These are phyloP conservation scores for Huso huso DNA, from an alignment of 2,797 vertebrate genomes.

Conservation along the genomic window DNA sequence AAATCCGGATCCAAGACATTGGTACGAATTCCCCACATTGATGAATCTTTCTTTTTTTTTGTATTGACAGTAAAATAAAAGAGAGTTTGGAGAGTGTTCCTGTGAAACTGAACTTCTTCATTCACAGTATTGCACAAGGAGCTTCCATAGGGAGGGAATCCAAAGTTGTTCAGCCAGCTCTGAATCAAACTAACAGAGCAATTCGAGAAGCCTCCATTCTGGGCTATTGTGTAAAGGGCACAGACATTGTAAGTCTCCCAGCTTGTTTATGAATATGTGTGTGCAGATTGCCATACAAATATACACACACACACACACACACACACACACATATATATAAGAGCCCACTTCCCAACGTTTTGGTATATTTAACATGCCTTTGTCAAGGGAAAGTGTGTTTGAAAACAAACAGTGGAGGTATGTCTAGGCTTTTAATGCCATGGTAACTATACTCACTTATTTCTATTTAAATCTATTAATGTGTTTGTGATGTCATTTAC, in stretches of 20 bases:
- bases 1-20: too few species aligned
- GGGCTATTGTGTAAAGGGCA: constrained; percentile 36
- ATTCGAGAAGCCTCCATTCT: constrained; percentile 47
- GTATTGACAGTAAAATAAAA: constrained; percentile 72
- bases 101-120: constrained; percentile 76
- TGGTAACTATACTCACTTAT: too few species aligned
- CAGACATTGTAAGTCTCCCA: constrained; percentile 42
- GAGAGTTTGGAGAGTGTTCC: constrained; percentile 74
- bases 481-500: too few species aligned
- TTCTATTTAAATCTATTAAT: too few species aligned
- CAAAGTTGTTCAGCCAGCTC: background rate
- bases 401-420: too few species aligned
- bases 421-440: too few species aligned
- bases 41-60: background rate
- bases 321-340: background rate
- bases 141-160: constrained; percentile 31
- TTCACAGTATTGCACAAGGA: constrained; percentile 62
- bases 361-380: too few species aligned
- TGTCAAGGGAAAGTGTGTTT: too few species aligned
- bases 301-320: background rate
- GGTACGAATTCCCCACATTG: constrained; percentile 24
- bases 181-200: too few species aligned
- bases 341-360: too few species aligned
- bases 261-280: constrained; percentile 10
- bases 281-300: background rate